Base-by-base conservation (phyloP, 2,113 vertebrate species). In the Tetrao urogallus region DNA sequence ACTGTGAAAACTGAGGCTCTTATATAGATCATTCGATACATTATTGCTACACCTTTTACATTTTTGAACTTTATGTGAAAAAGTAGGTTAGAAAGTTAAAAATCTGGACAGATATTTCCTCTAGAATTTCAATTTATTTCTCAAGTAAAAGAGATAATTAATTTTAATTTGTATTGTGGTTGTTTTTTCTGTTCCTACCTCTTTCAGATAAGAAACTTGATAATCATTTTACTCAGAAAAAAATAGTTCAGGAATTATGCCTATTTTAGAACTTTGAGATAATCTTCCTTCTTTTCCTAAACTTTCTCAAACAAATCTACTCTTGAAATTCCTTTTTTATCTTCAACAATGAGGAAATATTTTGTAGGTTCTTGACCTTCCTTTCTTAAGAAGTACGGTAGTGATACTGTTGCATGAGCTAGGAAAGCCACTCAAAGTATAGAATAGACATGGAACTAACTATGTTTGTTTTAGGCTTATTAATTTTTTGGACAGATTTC, bases 401-500 rank as follows among this genome's bases (percentile, higher is more conserved):
- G 22, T 40, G 20, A 2, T 57, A 60, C 8, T 61, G 3, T 18
- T 88, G 11, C 18, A 63, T 64, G 40, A 72, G 36, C 8, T 60
- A 70, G 8, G 14, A 86, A 72, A 93, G 8, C 0, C 6, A 8
- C 28, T 78, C 11, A 64, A 67, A 77, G 10, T 58, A 40, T 11
- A 56, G 30, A 27, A n/a, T 43, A 86, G 52, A 66, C 60, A 52
- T 30, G 12, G 40, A 80, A 60, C 42, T 67, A 63, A 13, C 15
- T 71, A 48, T 76, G 8, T 58, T 92, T 67, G 8, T 30, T 84
- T 88, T 71, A 71, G 40, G 13, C 5, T 93, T 88, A 92, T 42
- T 83, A 58, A 61, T 45, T 94, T 54, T 93, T 93, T 92, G 8
- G 28, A 71, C 20, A 71, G 42, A 84, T 92, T 88, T n/a, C 56